A percentile compares a stretch with the other conserved stretches of the same genome.
Conservation (phyloP, 2,113 vertebrate genomes). For the Ictidomys tridecemlineatus region DNA sequence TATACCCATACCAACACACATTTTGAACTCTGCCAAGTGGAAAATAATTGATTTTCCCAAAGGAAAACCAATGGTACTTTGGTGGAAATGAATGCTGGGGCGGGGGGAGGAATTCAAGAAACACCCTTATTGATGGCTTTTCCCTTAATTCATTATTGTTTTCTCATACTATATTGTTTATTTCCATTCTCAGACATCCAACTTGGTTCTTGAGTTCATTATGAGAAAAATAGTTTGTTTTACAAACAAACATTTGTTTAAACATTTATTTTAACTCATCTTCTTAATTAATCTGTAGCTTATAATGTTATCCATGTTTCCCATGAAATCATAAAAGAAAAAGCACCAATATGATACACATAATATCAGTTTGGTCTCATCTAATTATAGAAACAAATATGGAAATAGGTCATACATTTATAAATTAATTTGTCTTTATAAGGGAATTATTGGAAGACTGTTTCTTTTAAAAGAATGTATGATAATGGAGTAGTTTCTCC, state of each 20-base stretch:
- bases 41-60: background rate
- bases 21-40: background rate
- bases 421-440: background rate
- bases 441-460: background rate
- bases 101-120: background rate
- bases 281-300: background rate
- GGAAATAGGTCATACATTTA: background rate
- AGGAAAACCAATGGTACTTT: background rate
- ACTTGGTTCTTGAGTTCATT: background rate
- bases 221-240: background rate
- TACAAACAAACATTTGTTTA: background rate
- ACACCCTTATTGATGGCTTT: background rate
- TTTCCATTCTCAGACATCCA: background rate
- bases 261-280: background rate
- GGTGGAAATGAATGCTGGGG: background rate
- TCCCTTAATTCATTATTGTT: background rate
- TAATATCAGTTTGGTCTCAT: background rate
- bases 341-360: background rate
- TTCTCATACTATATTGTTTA: background rate
- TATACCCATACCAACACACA: background rate
- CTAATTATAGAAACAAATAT: background rate
- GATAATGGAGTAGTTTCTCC: background rate
- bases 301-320: background rate
- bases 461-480: background rate
- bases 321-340: background rate